These are phyloP conservation scores for Zaprionus capensis DNA, from an alignment of 1,140 invertebrate genomes.

Conservation along the genomic window DNA sequence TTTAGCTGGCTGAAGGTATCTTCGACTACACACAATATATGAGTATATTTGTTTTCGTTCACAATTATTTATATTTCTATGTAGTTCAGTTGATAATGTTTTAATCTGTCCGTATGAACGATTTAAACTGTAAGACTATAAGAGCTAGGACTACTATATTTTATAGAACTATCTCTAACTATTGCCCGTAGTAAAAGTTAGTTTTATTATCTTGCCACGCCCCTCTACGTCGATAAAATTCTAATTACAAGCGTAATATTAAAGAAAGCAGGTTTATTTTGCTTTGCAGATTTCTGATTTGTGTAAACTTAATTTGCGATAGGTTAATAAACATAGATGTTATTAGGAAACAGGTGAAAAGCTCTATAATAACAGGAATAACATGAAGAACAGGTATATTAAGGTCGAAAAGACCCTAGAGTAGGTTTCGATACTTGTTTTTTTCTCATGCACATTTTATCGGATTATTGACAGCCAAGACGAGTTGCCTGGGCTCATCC, in stretches of 20 bases:
- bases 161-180: neutral
- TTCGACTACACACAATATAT: too few species aligned
- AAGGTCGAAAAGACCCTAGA: neutral
- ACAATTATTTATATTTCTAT: too few species aligned
- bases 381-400: neutral
- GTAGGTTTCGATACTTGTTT: neutral
- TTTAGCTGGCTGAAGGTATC: too few species aligned
- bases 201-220: neutral
- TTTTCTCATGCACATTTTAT: conserved; percentile 59
- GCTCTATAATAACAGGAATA: too few species aligned
- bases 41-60: too few species aligned
- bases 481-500: conserved; percentile 25
- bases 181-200: neutral
- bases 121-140: neutral
- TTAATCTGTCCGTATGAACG: neutral
- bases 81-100: too few species aligned
- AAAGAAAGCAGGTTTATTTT: too few species aligned
- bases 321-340: too few species aligned
- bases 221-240: neutral
- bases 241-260: neutral
- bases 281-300: too few species aligned
- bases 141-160: neutral
- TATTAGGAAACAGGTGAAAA: too few species aligned
- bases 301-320: too few species aligned
- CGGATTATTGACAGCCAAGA: conserved; percentile 74